phyloP scores from a whole-genome alignment of 2,113 vertebrate species.

The Stomatorhinus ivindoensis region DNA sequence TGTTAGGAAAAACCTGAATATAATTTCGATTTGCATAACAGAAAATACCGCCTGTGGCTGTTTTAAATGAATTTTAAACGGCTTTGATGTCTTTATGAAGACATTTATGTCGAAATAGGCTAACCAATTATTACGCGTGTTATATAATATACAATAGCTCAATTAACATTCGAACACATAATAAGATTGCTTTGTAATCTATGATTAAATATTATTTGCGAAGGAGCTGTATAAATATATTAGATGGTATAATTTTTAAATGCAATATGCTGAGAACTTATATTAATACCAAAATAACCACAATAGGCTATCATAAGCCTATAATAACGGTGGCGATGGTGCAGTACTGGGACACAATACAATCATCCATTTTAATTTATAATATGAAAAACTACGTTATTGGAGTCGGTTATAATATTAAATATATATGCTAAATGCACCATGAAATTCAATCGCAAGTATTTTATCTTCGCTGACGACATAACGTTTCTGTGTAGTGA shows the following conservation, averaged over 20 bases:
- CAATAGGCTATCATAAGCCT: neutral
- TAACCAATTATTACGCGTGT: neutral
- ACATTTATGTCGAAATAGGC: neutral
- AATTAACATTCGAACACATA: neutral
- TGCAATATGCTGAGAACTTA: neutral
- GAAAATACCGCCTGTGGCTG: neutral
- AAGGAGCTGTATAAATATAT: neutral
- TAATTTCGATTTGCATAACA: neutral
- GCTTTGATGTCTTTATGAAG: neutral
- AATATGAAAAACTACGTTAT: neutral
- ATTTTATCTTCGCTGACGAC: neutral
- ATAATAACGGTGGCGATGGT: neutral
- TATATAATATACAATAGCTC: neutral
- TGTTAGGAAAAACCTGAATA: neutral
- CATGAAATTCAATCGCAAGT: neutral
- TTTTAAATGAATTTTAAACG: neutral
- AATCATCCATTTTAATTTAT: neutral
- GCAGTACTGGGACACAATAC: neutral
- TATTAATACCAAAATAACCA: neutral
- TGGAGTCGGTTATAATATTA: neutral
- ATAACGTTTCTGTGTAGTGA: neutral
- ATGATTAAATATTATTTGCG: neutral
- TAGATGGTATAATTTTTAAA: neutral
- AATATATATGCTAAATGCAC: neutral
- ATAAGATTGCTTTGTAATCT: neutral